phyloP scores from a whole-genome alignment of 92 coral and sea anemone species.

The Desmophyllum pertusum region DNA sequence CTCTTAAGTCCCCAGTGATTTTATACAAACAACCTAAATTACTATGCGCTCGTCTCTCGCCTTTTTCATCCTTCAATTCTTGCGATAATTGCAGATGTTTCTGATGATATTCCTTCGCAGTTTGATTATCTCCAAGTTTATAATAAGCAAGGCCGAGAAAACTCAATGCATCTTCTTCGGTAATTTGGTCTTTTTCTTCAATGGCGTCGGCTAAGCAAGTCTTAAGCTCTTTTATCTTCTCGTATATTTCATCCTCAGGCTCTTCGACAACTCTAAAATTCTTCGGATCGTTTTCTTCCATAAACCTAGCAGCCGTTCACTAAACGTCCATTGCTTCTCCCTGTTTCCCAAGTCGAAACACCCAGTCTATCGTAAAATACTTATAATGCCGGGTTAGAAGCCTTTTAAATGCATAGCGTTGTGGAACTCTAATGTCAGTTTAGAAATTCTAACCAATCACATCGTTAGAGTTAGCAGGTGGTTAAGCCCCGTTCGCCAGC shows the following conservation, averaged over 20 bases:
- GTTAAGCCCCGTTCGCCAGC: background rate
- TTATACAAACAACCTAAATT: slow-evolving; percentile 89
- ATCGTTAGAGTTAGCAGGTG: slow-evolving; percentile 37
- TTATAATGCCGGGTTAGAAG: background rate
- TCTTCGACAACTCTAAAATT: slow-evolving; percentile 89
- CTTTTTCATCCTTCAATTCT: slow-evolving; percentile 74
- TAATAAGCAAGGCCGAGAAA: slow-evolving; percentile 87
- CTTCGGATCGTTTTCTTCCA: slow-evolving; percentile 94
- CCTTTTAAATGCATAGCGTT: slow-evolving; percentile 15
- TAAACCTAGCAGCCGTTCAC: slow-evolving; percentile 6
- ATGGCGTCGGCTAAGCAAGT: slow-evolving; percentile 68
- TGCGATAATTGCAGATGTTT: slow-evolving; percentile 81
- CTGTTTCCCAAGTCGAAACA: background rate
- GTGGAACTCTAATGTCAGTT: background rate
- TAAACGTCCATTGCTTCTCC: background rate
- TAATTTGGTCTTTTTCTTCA: slow-evolving; percentile 73
- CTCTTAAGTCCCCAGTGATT: slow-evolving; percentile 76
- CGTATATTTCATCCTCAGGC: slow-evolving; percentile 73
- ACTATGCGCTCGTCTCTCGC: slow-evolving; percentile 88
- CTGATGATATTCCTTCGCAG: slow-evolving; percentile 82
- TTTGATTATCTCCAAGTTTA: slow-evolving; percentile 79
- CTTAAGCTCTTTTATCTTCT: slow-evolving; percentile 78
- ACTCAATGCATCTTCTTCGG: slow-evolving; percentile 82
- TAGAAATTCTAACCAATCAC: slow-evolving; percentile 16
- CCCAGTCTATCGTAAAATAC: background rate